Percentiles rank a stretch among this genome's conserved stretches.
phyloP scores from a whole-genome alignment of 2,113 vertebrate genomes.

The Salvelinus namaycush region DNA sequence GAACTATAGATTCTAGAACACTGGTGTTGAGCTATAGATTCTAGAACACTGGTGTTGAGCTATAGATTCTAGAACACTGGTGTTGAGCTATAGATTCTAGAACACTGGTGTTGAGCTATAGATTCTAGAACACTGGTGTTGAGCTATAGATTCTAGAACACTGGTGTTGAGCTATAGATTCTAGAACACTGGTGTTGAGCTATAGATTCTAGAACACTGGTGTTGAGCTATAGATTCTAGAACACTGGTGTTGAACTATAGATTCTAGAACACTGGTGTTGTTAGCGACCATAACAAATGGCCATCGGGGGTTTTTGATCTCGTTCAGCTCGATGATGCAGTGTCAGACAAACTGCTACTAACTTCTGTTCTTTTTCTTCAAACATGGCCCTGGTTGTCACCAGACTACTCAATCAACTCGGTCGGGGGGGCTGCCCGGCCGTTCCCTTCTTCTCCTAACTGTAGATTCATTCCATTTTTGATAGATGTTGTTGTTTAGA shows the following conservation, averaged over 20 bases:
- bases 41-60: too few relatives aligned
- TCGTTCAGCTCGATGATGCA: conserved; percentile 24
- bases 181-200: too few relatives aligned
- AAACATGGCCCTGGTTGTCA: conserved; percentile 22
- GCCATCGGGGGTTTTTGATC: neutral
- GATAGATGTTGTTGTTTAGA: conserved; percentile 34
- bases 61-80: too few relatives aligned
- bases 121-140: too few relatives aligned
- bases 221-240: too few relatives aligned
- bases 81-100: too few relatives aligned
- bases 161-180: too few relatives aligned
- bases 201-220: too few relatives aligned
- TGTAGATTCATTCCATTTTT: conserved; percentile 8
- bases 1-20: too few relatives aligned
- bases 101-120: too few relatives aligned
- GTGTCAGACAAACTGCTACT: conserved; percentile 22
- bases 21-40: too few relatives aligned
- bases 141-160: too few relatives aligned
- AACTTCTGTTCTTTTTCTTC: conserved; percentile 29
- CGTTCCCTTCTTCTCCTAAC: neutral
- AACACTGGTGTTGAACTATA: neutral
- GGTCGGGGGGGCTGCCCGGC: neutral
- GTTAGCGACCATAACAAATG: conserved; percentile 10
- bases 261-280: neutral
- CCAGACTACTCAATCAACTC: conserved; percentile 34